Evolutionary conservation across 2,888 invertebrate species (phyloP).

Genomic region (Philereme vetulata): DNA sequence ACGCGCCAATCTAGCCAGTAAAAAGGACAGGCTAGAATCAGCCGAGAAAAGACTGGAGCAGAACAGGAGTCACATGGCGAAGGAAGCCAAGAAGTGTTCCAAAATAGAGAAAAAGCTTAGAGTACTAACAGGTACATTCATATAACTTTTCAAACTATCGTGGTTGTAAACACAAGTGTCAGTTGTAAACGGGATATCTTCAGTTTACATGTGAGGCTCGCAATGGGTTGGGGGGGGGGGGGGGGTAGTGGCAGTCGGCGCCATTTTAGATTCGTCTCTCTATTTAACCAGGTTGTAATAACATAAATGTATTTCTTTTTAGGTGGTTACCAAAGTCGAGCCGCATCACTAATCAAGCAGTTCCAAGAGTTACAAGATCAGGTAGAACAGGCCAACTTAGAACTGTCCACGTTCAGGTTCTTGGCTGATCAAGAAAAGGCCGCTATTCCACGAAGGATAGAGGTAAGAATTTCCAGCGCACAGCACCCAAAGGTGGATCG

Average conservation of each 20-base stretch:
- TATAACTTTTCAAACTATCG: not conserved
- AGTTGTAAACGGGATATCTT: too few species aligned
- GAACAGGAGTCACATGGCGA: conserved; percentile 97
- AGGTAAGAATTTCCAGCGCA: conserved; percentile 83
- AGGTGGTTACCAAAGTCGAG: conserved; percentile 81
- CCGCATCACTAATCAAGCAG: conserved; percentile 94
- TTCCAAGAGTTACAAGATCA: conserved; percentile 94
- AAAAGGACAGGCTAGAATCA: conserved; percentile 97
- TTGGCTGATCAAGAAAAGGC: conserved; percentile 94
- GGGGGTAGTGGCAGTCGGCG: too few species aligned
- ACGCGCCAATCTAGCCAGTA: conserved; percentile 96
- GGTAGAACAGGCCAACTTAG: conserved; percentile 94
- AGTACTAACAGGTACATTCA: conserved; percentile 90
- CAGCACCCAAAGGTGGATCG: too few species aligned
- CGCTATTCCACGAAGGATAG: conserved; percentile 95
- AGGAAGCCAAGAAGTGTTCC: conserved; percentile 97
- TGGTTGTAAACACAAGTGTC: too few species aligned
- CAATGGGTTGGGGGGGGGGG: too few species aligned
- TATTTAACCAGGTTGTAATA: too few species aligned
- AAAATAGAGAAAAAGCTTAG: conserved; percentile 99
- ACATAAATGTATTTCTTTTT: conserved; percentile 12
- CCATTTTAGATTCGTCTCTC: too few species aligned
- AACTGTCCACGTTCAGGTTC: conserved; percentile 95
- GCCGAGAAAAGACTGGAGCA: conserved; percentile 96
- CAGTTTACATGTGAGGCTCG: too few species aligned